phyloP scores from a whole-genome alignment of 2,797 vertebrate species.

The Xyrichtys novacula region DNA sequence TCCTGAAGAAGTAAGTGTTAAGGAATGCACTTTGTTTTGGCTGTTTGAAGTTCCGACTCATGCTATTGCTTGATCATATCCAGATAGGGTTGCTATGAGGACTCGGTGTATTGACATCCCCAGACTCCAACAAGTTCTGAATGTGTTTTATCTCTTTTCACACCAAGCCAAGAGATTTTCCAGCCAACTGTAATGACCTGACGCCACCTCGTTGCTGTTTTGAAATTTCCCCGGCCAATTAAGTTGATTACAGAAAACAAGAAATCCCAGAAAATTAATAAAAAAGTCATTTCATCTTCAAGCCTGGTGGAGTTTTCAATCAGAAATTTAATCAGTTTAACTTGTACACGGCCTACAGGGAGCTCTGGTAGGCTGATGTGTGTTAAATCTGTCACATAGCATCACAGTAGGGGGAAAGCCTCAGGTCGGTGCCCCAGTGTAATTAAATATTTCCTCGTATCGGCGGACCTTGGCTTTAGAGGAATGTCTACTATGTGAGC shows the following conservation, averaged over 20 bases:
- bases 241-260: neutral
- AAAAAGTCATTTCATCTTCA: neutral
- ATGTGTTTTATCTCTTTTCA: slow-evolving; percentile 23
- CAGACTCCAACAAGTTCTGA: slow-evolving; percentile 28
- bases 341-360: slow-evolving; percentile 11
- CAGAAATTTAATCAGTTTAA: neutral
- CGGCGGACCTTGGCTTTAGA: slow-evolving; percentile 47
- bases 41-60: slow-evolving; percentile 43
- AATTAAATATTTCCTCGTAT: slow-evolving; percentile 70
- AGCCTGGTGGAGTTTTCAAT: too few species aligned
- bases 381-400: slow-evolving; percentile 21
- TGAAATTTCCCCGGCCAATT: neutral
- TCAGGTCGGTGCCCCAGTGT: slow-evolving; percentile 34
- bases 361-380: slow-evolving; percentile 8
- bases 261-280: neutral
- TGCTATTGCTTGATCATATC: slow-evolving; percentile 53
- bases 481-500: slow-evolving; percentile 70
- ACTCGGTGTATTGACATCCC: slow-evolving; percentile 34
- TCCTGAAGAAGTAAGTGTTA: slow-evolving; percentile 63
- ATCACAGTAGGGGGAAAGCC: slow-evolving; percentile 34
- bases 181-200: slow-evolving; percentile 5
- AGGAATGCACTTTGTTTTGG: slow-evolving; percentile 71
- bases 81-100: slow-evolving; percentile 51
- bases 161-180: neutral
- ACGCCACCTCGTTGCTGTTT: neutral